phyloP scores from a whole-genome alignment of 2,113 vertebrate genomes.

The Phalacrocorax aristotelis region DNA sequence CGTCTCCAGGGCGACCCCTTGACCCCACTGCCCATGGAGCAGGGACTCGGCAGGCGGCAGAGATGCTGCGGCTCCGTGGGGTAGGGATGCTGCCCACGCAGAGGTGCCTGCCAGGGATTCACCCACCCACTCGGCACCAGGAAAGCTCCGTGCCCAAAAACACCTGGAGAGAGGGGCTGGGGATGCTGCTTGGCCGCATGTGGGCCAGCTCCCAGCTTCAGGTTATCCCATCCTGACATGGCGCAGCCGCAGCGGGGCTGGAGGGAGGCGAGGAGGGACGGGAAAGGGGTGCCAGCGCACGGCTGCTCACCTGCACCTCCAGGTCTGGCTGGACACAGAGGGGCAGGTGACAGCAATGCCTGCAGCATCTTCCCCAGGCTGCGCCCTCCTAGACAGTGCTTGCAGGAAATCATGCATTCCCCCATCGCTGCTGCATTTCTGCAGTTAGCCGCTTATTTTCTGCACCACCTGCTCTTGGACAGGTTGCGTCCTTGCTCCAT shows the following conservation, averaged over 20 bases:
- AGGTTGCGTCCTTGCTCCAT: neutral
- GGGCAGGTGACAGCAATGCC: neutral
- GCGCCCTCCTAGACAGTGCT: neutral
- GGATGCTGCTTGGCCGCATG: neutral
- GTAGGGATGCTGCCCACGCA: neutral
- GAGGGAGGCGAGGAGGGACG: neutral
- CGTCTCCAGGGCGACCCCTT: neutral
- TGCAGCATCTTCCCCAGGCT: neutral
- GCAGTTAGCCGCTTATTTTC: fast-evolving
- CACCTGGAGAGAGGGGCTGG: fast-evolving
- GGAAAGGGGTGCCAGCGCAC: neutral
- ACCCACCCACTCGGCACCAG: neutral
- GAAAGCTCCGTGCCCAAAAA: neutral
- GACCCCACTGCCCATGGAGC: neutral
- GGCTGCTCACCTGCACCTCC: neutral
- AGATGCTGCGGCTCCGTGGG: neutral
- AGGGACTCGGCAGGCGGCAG: neutral
- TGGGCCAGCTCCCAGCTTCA: neutral
- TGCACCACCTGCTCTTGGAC: fast-evolving
- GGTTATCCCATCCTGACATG: fast-evolving
- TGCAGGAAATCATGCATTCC: fast-evolving
- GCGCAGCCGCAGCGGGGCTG: fast-evolving
- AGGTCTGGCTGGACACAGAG: neutral
- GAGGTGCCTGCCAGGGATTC: neutral
- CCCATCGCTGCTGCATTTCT: neutral